Percentiles rank a stretch among this genome's conserved stretches.
Conservation (phyloP, 2,797 vertebrate genomes). For the Spondyliosoma cantharus region DNA sequence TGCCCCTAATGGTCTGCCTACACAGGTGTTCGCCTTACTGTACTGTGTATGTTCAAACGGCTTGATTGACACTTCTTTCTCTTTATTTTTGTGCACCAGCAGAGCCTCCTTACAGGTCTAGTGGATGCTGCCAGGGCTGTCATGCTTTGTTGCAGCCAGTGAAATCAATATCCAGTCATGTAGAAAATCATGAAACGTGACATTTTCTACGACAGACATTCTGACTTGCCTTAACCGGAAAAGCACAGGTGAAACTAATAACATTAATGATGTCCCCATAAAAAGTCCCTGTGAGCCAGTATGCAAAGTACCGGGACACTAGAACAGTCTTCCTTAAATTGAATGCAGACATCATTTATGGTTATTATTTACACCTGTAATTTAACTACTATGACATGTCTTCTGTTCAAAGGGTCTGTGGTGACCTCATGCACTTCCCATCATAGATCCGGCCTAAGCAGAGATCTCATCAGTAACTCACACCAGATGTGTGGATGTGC, state of each 20-base stretch:
- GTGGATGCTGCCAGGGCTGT: background rate
- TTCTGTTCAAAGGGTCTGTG: background rate
- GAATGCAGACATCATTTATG: background rate
- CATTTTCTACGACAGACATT: background rate
- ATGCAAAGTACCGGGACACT: background rate
- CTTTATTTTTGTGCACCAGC: background rate
- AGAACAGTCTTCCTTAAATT: background rate
- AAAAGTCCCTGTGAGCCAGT: background rate
- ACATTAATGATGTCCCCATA: background rate
- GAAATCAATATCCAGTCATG: background rate
- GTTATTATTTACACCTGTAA: background rate
- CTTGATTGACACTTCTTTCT: background rate
- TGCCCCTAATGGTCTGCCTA: background rate
- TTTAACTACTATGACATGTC: background rate
- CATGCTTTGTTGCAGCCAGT: too few species aligned
- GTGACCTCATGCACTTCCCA: conserved; percentile 1
- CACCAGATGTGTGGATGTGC: conserved; percentile 11
- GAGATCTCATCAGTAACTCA: background rate
- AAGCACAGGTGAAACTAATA: too few species aligned
- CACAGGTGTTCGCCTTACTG: background rate
- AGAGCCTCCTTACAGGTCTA: background rate
- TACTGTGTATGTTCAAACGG: background rate
- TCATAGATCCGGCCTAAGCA: background rate
- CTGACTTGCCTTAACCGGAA: background rate
- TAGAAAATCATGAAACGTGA: background rate